These are phyloP conservation scores for Daboia siamensis DNA, from an alignment of 2,113 vertebrate genomes.

Conservation along the genomic window DNA sequence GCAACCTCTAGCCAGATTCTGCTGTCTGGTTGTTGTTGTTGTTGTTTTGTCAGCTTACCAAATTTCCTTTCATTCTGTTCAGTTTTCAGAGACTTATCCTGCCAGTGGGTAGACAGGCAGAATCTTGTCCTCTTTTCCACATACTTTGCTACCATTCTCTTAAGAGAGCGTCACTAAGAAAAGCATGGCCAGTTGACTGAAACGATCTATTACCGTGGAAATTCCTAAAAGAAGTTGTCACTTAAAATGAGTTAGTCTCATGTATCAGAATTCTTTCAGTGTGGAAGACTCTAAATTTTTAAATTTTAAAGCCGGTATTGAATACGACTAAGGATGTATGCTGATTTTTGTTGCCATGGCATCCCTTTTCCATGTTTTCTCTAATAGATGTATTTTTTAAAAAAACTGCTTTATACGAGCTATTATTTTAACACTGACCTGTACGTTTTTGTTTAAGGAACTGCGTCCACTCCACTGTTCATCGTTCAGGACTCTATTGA, in stretches of 20 bases:
- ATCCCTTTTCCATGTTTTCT: not conserved
- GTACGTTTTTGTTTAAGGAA: constrained; percentile 53
- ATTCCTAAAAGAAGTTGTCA: not conserved
- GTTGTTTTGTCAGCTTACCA: not conserved
- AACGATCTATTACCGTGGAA: not conserved
- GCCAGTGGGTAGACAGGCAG: not conserved
- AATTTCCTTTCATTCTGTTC: not conserved
- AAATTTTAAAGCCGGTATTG: not conserved
- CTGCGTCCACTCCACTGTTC: constrained; percentile 71
- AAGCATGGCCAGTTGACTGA: not conserved
- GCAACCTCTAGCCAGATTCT: not conserved
- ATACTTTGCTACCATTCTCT: not conserved
- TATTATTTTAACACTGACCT: not conserved
- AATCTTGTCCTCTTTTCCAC: not conserved
- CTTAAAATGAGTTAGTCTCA: not conserved
- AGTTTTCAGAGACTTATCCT: not conserved
- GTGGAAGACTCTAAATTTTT: not conserved
- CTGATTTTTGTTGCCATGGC: not conserved
- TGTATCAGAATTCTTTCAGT: not conserved
- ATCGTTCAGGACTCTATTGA: constrained; percentile 72
- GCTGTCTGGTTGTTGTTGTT: not conserved
- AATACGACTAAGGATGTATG: not conserved
- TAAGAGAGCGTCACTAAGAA: not conserved
- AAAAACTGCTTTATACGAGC: not conserved
- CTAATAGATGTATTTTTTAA: not conserved